These are phyloP conservation scores for Lipophrys pholis DNA, from an alignment of 2,113 vertebrate species.

Conservation along the genomic window DNA sequence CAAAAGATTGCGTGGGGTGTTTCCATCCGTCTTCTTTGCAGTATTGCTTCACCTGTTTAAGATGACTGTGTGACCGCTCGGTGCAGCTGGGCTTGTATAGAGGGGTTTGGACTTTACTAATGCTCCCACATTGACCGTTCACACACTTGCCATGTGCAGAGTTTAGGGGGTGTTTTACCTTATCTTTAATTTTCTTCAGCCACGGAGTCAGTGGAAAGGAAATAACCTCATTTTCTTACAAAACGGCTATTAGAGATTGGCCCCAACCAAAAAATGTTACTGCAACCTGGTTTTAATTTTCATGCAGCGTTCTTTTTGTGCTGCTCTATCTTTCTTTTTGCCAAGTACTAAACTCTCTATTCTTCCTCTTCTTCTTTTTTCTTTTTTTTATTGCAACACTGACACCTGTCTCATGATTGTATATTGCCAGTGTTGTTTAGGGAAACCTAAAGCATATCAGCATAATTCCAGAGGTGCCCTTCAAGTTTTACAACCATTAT, in stretches of 20 bases:
- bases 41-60: conserved; percentile 31
- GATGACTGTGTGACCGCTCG: conserved; percentile 40
- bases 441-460: conserved; percentile 4
- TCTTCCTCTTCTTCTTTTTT: conserved; percentile 1
- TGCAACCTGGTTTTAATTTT: conserved; percentile 62
- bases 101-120: neutral
- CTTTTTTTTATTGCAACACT: conserved; percentile 3
- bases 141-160: neutral
- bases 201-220: conserved; percentile 12
- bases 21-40: conserved; percentile 45
- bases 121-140: conserved; percentile 4
- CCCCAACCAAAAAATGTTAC: conserved; percentile 25
- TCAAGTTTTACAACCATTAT: conserved; percentile 12
- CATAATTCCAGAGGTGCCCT: conserved; percentile 23
- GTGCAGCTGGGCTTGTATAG: neutral
- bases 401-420: conserved; percentile 52
- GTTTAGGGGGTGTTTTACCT: neutral
- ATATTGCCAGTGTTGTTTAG: conserved; percentile 7
- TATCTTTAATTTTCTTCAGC: conserved; percentile 6
- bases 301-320: conserved; percentile 43
- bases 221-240: conserved; percentile 21
- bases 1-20: conserved; percentile 16
- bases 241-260: conserved; percentile 14
- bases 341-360: conserved; percentile 57
- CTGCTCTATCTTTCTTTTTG: conserved; percentile 45